phyloP scores from a whole-genome alignment of 2,113 vertebrate genomes.

The Carettochelys insculpta region DNA sequence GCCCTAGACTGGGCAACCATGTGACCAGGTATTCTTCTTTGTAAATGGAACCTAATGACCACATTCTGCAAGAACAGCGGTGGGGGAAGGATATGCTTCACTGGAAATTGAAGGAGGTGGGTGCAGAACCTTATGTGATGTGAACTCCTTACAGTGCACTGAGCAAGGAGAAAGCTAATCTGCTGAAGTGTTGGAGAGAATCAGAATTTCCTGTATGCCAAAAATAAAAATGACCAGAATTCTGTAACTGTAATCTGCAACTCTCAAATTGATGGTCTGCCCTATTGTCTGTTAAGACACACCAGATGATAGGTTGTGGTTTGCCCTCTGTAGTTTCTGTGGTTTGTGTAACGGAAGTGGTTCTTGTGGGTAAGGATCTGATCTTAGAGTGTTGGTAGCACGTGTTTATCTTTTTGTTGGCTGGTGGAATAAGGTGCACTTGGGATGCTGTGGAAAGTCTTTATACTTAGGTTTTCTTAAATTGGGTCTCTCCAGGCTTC shows the following conservation, averaged over 20 bases:
- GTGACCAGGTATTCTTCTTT: neutral
- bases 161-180: neutral
- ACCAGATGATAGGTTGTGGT: slow-evolving; percentile 59
- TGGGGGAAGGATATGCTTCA: neutral
- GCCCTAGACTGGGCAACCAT: neutral
- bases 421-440: slow-evolving; percentile 26
- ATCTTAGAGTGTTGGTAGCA: slow-evolving; percentile 62
- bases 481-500: neutral
- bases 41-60: neutral
- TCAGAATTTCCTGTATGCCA: neutral
- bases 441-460: slow-evolving; percentile 13
- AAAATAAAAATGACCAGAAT: neutral
- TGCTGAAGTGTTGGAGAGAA: neutral
- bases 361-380: slow-evolving; percentile 73
- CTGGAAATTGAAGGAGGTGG: neutral
- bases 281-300: slow-evolving; percentile 11
- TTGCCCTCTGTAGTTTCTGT: slow-evolving; percentile 59
- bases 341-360: slow-evolving; percentile 74
- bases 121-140: fast-evolving
- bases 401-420: slow-evolving; percentile 60
- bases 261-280: slow-evolving; percentile 1
- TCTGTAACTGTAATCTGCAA: neutral
- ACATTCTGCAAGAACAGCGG: neutral
- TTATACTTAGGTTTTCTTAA: neutral
- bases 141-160: neutral